Conservation (phyloP, 2,113 vertebrate species). For the Alectura lathami region DNA sequence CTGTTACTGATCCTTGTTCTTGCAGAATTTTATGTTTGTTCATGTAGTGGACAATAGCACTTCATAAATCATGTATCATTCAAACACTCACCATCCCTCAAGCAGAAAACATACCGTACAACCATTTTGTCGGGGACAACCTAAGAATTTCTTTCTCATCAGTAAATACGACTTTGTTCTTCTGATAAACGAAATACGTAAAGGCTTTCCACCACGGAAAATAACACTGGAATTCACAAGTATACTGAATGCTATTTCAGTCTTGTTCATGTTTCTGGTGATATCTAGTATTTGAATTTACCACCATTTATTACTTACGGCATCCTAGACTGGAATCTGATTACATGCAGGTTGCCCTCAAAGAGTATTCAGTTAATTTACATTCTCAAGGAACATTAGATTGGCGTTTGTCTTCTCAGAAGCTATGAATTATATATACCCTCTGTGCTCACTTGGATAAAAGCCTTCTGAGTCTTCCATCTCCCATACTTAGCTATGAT, state of each 20-base stretch:
- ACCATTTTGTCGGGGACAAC: neutral
- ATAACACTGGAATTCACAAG: neutral
- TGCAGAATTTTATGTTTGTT: neutral
- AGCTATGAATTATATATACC: neutral
- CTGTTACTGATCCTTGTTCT: neutral
- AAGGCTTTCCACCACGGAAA: neutral
- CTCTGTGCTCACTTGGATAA: neutral
- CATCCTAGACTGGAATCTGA: neutral
- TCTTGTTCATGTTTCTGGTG: neutral
- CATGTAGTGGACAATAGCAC: neutral
- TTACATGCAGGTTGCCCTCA: neutral
- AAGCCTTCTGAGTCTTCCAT: neutral
- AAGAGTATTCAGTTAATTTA: neutral
- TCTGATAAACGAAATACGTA: neutral
- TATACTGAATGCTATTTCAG: neutral
- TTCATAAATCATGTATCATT: neutral
- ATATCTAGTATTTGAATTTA: neutral
- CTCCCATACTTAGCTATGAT: neutral
- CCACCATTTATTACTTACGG: neutral
- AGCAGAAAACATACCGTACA: neutral
- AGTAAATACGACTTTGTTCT: neutral
- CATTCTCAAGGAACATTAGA: neutral
- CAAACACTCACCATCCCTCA: neutral
- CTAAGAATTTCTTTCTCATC: neutral
- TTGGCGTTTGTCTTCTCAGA: neutral